Evolutionary conservation across 2,797 vertebrate genomes (phyloP), one percentile per base, ranked within the genome.

Genomic region (Coluber constrictor): DNA sequence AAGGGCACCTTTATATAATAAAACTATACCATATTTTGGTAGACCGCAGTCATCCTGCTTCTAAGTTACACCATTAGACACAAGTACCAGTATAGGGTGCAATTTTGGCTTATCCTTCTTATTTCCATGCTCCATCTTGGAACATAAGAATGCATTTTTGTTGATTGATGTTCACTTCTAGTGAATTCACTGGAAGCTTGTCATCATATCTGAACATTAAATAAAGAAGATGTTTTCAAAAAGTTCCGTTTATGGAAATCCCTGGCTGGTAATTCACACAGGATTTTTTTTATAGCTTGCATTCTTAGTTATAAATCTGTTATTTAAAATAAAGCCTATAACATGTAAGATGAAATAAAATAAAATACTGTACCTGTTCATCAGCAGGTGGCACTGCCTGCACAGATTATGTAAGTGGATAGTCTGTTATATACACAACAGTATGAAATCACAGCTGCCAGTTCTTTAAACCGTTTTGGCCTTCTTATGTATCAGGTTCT

Each of bases 351-450:
- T 79, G 5, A 92, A 90, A 27, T 66, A 66, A 70, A 70, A 47
- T 66, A 15, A 70, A 70, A 47, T 25, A 32, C 83, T 91, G 11
- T 25, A 91, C 5, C 1, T 23, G 20, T 89, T 83, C 43, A 55
- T 87, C 92, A 83, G 66, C 43, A 89, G 93, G 47, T 89, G 90
- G 93, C 93, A 89, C 47, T 91, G 16, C 8, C n/a, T 47, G 25
- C 87, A 56, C 9, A 79, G n/a, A 79, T 61, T 70, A 60, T 59
- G 37, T 7, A 88, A 89, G 25, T 61, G 16, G 55, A 43, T 29
- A 25, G 27, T 37, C 7, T 37, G 20, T 20, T 74, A 70, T 70
- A 70, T 70, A 70, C 5, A 70, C n/a, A 70, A 70, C n/a, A 32
- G 13, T 32, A n/a, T 70, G 15, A 70, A 70, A 32, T 32, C n/a